Evolutionary conservation across 2,797 vertebrate genomes (phyloP), one percentile per base, ranked within the genome.

Genomic region (Rhinichthys osculus): DNA sequence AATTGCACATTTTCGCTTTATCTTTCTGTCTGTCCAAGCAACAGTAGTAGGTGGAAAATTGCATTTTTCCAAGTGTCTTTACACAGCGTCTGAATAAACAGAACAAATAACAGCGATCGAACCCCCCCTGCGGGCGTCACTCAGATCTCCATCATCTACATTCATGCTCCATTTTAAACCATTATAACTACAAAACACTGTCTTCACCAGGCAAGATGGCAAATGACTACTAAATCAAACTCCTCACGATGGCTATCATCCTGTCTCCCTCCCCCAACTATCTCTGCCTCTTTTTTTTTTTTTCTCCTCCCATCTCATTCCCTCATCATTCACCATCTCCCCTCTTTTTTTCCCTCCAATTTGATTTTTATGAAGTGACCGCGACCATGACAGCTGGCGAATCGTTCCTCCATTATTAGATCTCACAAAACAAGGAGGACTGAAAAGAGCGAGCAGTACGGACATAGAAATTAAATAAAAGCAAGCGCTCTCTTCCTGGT

Each of bases 361-460:
- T 85, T 59, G 80, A 83, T 91, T 57, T 87, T 84, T 87, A 82
- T 88, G 78, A 82, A 88, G 83, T 87, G 89, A 81, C 78, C 47
- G 30, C 73, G 83, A 84, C 82, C 85, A 23, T 73, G 84, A 77
- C 83, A 88, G 81, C 88, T 86, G 83, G 74, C 19, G 50, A 86
- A 77, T 47, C 38, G 70, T 82, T 73, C 40, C 67, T 83, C 82
- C 78, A 72, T 89, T 89, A 91, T 88, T 91, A 67, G 62, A 87
- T 76, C 78, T 50, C 54, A 57, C 69, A 81, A 84, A 81, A 86
- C 85, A 76, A 73, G 54, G 4, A 83, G 4, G 21, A 33, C 64
- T 77, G 44, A 66, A 66, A 30, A 38, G 59, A 70, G 62, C 9
- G 44, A 76, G 69, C 23, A 73, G 66, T 35, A 16, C 23, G 35